Conservation (phyloP, 2,888 invertebrate species). For the Litoditis marina region DNA sequence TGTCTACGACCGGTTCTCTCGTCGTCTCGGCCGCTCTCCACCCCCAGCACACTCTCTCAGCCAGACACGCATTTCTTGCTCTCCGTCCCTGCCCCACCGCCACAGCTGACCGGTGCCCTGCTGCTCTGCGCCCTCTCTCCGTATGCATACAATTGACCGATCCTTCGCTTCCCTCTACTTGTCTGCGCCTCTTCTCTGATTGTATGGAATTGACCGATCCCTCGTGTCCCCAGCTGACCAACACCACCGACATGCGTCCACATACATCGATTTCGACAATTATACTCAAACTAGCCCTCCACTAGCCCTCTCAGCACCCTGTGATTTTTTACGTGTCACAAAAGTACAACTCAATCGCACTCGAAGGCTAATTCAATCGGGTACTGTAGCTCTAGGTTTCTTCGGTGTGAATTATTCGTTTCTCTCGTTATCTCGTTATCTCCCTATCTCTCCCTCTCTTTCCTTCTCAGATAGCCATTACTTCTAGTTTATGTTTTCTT, state of each 20-base stretch:
- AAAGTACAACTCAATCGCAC: too few species aligned
- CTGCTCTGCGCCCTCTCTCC: too few species aligned
- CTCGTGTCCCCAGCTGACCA: neutral
- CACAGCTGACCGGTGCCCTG: too few species aligned
- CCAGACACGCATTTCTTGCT: neutral
- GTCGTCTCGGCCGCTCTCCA: neutral
- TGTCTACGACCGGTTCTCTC: neutral
- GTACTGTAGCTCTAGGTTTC: too few species aligned
- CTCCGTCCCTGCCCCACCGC: too few species aligned
- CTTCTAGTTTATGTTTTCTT: too few species aligned
- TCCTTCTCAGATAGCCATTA: too few species aligned
- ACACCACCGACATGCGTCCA: neutral
- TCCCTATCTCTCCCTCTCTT: conserved; percentile 2
- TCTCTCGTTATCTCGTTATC: neutral
- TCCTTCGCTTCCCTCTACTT: neutral
- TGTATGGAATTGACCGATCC: neutral
- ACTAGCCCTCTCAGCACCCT: neutral
- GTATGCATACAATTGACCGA: neutral
- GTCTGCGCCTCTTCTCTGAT: neutral
- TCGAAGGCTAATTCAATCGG: too few species aligned
- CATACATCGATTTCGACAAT: conserved; percentile 18
- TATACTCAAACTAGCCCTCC: conserved; percentile 9
- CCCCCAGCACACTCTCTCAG: neutral
- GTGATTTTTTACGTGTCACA: too few species aligned
- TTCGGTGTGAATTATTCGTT: neutral